Percentiles rank a stretch among this genome's conserved stretches.
Evolutionary conservation across 2,113 vertebrate genomes (phyloP).

Genomic region (Leuciscus idus): DNA sequence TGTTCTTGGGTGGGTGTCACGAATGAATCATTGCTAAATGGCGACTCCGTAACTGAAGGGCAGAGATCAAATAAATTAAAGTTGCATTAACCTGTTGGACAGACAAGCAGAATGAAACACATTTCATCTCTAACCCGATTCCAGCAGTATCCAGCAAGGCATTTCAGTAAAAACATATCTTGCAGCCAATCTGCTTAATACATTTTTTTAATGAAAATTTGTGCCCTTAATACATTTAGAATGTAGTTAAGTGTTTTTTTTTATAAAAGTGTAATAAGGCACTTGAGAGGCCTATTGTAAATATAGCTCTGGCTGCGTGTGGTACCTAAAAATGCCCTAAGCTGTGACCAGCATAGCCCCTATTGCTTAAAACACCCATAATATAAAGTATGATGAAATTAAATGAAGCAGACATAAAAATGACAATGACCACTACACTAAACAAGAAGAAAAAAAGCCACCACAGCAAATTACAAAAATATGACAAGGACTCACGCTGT

Average conservation of each 20-base stretch:
- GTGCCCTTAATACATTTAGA: neutral
- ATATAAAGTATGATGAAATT: neutral
- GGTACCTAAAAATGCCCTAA: neutral
- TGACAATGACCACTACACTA: neutral
- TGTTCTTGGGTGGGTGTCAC: conserved; percentile 15
- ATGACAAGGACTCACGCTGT: conserved; percentile 90
- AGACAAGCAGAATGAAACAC: conserved; percentile 19
- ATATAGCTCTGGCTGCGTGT: neutral
- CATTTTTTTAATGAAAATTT: neutral
- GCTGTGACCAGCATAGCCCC: neutral
- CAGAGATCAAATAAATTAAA: conserved; percentile 35
- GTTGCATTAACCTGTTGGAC: conserved; percentile 19
- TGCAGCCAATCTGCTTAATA: neutral
- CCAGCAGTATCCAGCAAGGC: neutral
- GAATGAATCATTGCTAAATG: conserved; percentile 40
- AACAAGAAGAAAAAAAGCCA: conserved; percentile 24
- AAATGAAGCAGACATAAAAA: neutral
- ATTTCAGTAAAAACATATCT: neutral
- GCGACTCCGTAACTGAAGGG: conserved; percentile 6
- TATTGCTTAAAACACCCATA: neutral
- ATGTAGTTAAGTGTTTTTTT: neutral
- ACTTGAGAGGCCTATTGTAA: neutral
- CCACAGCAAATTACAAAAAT: conserved; percentile 7
- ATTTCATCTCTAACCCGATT: neutral
- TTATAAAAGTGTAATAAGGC: neutral